Evolutionary conservation across 2,113 vertebrate genomes (phyloP).

Genomic region (Thomomys bottae): DNA sequence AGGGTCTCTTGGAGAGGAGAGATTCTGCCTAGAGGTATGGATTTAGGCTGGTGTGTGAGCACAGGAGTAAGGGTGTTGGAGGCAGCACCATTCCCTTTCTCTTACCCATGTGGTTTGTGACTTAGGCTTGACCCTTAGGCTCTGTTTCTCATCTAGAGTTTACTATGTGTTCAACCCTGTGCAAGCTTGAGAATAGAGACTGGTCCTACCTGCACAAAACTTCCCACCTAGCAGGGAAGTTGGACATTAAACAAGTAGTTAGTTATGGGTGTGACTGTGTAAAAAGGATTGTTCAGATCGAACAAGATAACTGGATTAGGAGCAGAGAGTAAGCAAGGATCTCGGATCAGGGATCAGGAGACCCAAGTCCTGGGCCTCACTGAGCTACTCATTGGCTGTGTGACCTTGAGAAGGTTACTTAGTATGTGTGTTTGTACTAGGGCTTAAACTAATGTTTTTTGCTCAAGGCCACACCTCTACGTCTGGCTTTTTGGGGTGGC

Average conservation of each 20-base stretch:
- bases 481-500: too few species aligned
- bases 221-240: slow-evolving; percentile 10
- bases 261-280: slow-evolving; percentile 28
- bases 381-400: neutral
- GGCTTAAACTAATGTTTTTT: too few species aligned
- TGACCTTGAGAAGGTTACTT: slow-evolving; percentile 56
- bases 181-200: slow-evolving; percentile 29
- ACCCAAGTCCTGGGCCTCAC: neutral
- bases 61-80: neutral
- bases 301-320: slow-evolving; percentile 48
- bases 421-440: slow-evolving; percentile 26
- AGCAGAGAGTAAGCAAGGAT: slow-evolving; percentile 53
- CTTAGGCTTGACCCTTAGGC: neutral
- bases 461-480: too few species aligned
- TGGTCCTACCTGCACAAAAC: neutral
- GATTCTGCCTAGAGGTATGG: slow-evolving; percentile 27
- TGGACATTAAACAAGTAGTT: slow-evolving; percentile 17
- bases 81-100: neutral
- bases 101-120: neutral
- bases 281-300: slow-evolving; percentile 29
- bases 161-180: neutral
- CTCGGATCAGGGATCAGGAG: slow-evolving; percentile 4
- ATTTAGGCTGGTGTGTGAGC: neutral
- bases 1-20: slow-evolving; percentile 18
- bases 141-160: neutral